Percentiles rank a stretch among this genome's conserved stretches.
Evolutionary conservation across 2,797 vertebrate species (phyloP).

Genomic region (Prunella strophiata): DNA sequence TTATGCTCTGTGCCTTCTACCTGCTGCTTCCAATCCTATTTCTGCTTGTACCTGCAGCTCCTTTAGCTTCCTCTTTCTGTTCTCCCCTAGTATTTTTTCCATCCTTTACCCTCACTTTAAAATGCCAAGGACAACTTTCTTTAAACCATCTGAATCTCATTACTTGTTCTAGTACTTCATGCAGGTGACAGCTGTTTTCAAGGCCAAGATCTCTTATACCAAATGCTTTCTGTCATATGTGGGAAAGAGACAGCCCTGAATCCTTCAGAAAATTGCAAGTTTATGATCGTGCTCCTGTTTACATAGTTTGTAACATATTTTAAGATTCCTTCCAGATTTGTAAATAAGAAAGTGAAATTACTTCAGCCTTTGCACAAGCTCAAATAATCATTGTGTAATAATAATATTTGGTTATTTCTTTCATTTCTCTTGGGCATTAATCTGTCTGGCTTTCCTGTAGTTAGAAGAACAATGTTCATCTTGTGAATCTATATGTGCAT

Average conservation of each 20-base stretch:
- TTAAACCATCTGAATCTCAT: background rate
- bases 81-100: background rate
- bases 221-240: constrained; percentile 2
- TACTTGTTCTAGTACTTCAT: background rate
- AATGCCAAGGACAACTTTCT: background rate
- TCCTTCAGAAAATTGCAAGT: background rate
- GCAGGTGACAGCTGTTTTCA: constrained; percentile 13
- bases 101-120: background rate
- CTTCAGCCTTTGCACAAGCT: background rate
- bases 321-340: background rate
- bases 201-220: background rate
- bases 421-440: background rate
- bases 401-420: background rate
- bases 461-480: background rate
- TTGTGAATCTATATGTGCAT: background rate
- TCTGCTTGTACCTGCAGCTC: background rate
- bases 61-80: background rate
- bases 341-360: constrained; percentile 27
- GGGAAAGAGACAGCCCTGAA: background rate
- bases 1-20: background rate
- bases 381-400: background rate
- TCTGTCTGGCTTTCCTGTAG: background rate
- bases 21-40: background rate
- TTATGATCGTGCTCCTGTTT: background rate
- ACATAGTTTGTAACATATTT: background rate